A percentile compares a stretch with the other conserved stretches of the same genome.
Conservation (phyloP, 2,113 vertebrate genomes). For the Cyanoramphus novaezelandiae region DNA sequence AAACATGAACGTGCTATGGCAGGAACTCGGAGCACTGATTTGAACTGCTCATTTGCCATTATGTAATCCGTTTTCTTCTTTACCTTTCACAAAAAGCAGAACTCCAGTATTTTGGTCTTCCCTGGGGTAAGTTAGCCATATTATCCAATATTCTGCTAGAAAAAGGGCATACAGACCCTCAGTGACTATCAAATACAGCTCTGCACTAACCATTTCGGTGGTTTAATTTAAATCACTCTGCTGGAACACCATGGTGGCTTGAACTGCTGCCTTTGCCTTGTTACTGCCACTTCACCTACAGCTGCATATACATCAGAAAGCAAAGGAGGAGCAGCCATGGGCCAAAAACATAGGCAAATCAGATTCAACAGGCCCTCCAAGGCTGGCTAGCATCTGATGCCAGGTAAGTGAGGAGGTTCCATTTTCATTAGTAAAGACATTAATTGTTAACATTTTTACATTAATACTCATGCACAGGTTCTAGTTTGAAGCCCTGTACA, state of each 20-base stretch:
- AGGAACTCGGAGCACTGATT: not conserved
- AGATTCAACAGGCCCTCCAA: not conserved
- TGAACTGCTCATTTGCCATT: not conserved
- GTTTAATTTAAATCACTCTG: not conserved
- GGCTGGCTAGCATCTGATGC: not conserved
- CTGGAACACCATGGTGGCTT: not conserved
- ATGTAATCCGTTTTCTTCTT: not conserved
- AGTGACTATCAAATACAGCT: not conserved
- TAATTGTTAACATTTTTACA: not conserved
- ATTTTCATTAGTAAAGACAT: not conserved
- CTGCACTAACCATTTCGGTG: not conserved
- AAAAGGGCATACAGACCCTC: not conserved
- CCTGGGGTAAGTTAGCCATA: not conserved
- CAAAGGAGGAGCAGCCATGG: fast-evolving
- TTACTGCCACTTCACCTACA: not conserved
- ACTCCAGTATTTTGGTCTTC: not conserved
- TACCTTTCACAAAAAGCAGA: not conserved
- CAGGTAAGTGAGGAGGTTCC: not conserved
- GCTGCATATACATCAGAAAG: not conserved
- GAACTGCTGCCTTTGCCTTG: not conserved
- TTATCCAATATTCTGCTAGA: not conserved
- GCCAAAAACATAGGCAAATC: not conserved
- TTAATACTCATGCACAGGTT: not conserved
- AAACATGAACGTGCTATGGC: not conserved
- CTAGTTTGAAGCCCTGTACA: not conserved